Conservation (phyloP, 1,140 invertebrate genomes). For the Elysia chlorotica region DNA sequence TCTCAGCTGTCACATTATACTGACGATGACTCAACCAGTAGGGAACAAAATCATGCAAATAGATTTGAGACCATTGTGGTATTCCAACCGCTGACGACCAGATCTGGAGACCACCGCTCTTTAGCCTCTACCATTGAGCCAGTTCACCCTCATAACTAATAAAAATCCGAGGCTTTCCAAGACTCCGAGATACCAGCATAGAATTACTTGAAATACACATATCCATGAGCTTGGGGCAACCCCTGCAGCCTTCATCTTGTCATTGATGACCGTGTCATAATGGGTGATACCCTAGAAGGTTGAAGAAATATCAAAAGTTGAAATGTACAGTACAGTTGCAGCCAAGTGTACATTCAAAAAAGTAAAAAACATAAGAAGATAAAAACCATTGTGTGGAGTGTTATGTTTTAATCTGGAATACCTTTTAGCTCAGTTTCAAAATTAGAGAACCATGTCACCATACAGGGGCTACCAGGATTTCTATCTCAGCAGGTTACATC, state of each 20-base stretch:
- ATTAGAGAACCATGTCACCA: too few species aligned
- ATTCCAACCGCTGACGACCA: background rate
- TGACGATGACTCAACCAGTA: background rate
- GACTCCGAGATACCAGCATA: too few species aligned
- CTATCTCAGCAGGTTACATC: too few species aligned
- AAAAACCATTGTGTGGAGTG: background rate
- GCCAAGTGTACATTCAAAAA: background rate
- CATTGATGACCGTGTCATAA: slow-evolving; percentile 20
- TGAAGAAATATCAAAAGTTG: too few species aligned
- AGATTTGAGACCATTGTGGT: background rate
- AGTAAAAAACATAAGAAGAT: background rate
- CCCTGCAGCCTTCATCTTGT: slow-evolving; percentile 23
- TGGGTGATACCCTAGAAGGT: slow-evolving; percentile 19
- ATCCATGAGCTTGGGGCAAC: background rate
- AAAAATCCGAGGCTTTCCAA: too few species aligned
- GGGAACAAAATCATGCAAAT: background rate
- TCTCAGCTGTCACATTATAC: too few species aligned
- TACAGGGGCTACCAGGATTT: too few species aligned
- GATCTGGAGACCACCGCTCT: too few species aligned
- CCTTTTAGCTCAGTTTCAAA: too few species aligned
- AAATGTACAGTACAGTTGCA: background rate
- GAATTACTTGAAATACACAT: background rate
- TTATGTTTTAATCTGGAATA: too few species aligned
- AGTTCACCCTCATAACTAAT: too few species aligned
- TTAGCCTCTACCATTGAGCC: too few species aligned